Conservation (phyloP, 1,140 invertebrate species). For the Ostrea edulis region DNA sequence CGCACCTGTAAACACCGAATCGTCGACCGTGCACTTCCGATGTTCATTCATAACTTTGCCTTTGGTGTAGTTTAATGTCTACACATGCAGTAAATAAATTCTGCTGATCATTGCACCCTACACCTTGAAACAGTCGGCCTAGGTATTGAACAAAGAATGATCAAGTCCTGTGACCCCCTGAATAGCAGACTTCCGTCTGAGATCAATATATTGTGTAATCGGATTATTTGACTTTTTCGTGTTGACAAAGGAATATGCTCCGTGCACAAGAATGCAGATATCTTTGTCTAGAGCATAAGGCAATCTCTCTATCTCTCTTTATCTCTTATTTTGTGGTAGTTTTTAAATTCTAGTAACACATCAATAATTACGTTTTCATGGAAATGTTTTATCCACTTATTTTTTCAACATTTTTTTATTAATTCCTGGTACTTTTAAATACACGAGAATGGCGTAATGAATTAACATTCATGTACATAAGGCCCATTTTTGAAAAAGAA, state of each 20-base stretch:
- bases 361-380: too few relatives aligned
- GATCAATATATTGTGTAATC: slow-evolving; percentile 17
- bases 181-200: background rate
- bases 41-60: slow-evolving; percentile 18
- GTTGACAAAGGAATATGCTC: background rate
- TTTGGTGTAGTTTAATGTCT: background rate
- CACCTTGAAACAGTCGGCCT: background rate
- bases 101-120: background rate
- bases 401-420: too few relatives aligned
- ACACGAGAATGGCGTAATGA: too few relatives aligned
- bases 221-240: slow-evolving; percentile 3
- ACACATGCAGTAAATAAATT: background rate
- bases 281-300: background rate
- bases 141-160: background rate
- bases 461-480: too few relatives aligned
- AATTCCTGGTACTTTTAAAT: too few relatives aligned
- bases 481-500: too few relatives aligned
- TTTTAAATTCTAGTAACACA: too few relatives aligned
- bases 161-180: background rate
- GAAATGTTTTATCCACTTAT: too few relatives aligned
- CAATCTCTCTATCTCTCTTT: too few relatives aligned
- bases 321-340: too few relatives aligned
- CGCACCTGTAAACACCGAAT: background rate
- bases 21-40: background rate
- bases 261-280: background rate